Evolutionary conservation across 2,888 invertebrate species (phyloP), one percentile per base, ranked within the genome.

Genomic region (Hirtodrosophila alboralis): DNA sequence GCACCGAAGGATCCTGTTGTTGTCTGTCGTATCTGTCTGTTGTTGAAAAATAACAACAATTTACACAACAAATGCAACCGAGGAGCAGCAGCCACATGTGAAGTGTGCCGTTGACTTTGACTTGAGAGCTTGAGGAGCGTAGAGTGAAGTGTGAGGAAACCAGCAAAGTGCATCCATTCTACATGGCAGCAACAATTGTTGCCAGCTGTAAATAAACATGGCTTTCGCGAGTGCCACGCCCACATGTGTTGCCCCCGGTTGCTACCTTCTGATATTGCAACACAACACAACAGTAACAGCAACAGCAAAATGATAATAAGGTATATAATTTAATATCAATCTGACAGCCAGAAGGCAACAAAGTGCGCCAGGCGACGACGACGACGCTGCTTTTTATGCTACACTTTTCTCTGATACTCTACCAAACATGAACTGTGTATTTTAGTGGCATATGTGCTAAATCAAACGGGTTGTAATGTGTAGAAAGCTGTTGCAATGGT

Each of bases 281-380:
- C 52, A 43, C 38, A 47, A 40, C 52, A 43, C 52, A 53, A 10
- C 21, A 23, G 23, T 54, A 51, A 21, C 37, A 36, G 12, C 44
- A 58, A 51, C 58, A 58, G 44, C 61, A 53, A 75, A 84, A 87
- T 88, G 89, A 87, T 88, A 89, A 88, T 89, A 88, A 88, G 89
- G 86, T 86, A 88, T 89, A 89, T 89, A 88, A 89, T 88, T 88
- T 89, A 88, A 89, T 89, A 88, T 88, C 85, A 87, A 87, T 87
- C 87, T 87, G 83, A 87, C 67, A 78, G 75, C 71, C 83, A 72
- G 69, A 68, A 78, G 86, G 83, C 72, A 75, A 80, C 71, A 75
- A 73, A 80, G 72, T 79, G 84, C 78, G 58, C 61, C 62, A 37
- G 52, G 69, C 56, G 72, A 56, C 62, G 64, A 60, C 65, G 67